phyloP scores from a whole-genome alignment of 2,888 invertebrate genomes.

The Augochlorella aurata region DNA sequence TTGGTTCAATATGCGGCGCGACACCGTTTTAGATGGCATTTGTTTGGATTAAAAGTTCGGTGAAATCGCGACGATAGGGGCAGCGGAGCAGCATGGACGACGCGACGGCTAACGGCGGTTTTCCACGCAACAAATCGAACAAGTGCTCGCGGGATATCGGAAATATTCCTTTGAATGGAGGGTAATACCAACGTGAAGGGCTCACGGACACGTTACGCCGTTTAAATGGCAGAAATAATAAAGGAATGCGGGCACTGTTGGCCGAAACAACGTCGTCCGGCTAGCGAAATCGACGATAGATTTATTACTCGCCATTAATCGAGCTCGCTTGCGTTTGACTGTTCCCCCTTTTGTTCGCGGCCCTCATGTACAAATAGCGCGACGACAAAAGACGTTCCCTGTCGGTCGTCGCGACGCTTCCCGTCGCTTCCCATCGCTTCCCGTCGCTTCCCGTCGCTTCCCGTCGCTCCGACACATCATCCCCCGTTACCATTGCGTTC shows the following conservation, averaged over 20 bases:
- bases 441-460: not conserved
- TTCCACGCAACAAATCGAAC: not conserved
- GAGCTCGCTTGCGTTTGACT: constrained; percentile 42
- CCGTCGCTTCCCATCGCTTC: not conserved
- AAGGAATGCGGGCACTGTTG: constrained; percentile 36
- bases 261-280: constrained; percentile 47
- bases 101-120: not conserved
- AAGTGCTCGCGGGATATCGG: constrained; percentile 26
- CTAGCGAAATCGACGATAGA: constrained; percentile 43
- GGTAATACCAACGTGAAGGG: constrained; percentile 20
- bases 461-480: not conserved
- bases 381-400: constrained; percentile 37
- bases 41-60: constrained; percentile 2
- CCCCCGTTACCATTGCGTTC: not conserved
- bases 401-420: not conserved
- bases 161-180: constrained; percentile 28
- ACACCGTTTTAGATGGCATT: not conserved
- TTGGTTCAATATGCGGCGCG: constrained; percentile 37
- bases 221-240: constrained; percentile 55
- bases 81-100: no score
- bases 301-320: constrained; percentile 52
- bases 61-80: no score
- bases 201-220: constrained; percentile 1
- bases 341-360: constrained; percentile 40
- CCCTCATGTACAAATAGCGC: constrained; percentile 24